Evolutionary conservation across 2,888 invertebrate species (phyloP).

Genomic region (Xanthostigma xanthostigma): DNA sequence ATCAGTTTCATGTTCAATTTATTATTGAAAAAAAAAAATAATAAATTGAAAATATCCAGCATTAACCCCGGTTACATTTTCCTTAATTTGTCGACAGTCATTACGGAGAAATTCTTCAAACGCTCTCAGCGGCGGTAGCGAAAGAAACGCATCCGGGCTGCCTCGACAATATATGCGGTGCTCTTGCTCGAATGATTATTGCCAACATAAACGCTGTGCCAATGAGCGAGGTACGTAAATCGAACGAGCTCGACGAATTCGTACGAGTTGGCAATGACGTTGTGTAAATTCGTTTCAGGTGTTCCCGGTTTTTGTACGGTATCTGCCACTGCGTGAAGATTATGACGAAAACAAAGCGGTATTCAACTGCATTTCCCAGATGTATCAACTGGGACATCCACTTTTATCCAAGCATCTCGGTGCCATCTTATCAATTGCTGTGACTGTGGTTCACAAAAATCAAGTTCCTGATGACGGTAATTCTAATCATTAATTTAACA

Average conservation of each 20-base stretch:
- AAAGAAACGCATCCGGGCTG: slow-evolving; percentile 49
- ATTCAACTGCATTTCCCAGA: slow-evolving; percentile 43
- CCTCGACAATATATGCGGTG: slow-evolving; percentile 64
- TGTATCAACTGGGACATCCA: slow-evolving; percentile 46
- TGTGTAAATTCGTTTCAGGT: slow-evolving; percentile 30
- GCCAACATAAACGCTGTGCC: slow-evolving; percentile 48
- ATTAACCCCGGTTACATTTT: background rate
- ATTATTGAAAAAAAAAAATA: too few relatives aligned
- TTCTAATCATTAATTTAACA: slow-evolving; percentile 11
- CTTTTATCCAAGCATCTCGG: slow-evolving; percentile 35
- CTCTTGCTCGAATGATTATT: slow-evolving; percentile 56
- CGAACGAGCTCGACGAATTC: background rate
- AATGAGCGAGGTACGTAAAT: slow-evolving; percentile 40
- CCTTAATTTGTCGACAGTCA: slow-evolving; percentile 27
- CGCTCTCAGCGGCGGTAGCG: slow-evolving; percentile 46
- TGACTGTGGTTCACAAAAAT: slow-evolving; percentile 39
- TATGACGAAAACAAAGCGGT: slow-evolving; percentile 57
- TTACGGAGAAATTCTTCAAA: slow-evolving; percentile 48
- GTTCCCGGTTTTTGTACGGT: slow-evolving; percentile 51
- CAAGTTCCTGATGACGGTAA: slow-evolving; percentile 37
- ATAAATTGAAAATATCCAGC: too few relatives aligned
- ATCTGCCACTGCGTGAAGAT: slow-evolving; percentile 59
- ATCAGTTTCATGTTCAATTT: too few relatives aligned
- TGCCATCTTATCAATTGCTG: slow-evolving; percentile 36
- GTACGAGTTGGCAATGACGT: background rate